phyloP scores from a whole-genome alignment of 2,888 invertebrate genomes.

The Stenodema calcarata region DNA sequence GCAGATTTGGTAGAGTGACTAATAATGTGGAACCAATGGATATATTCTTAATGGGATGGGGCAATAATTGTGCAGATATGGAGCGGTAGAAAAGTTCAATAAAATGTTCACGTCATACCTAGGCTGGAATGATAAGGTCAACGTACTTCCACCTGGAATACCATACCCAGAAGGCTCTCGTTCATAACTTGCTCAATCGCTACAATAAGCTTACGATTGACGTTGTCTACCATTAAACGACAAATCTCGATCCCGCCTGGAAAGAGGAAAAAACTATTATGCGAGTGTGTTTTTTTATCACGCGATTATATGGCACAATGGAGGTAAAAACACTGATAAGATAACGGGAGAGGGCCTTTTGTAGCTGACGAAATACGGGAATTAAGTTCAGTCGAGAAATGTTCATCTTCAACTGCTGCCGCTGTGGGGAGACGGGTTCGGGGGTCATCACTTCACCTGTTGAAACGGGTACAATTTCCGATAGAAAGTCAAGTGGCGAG shows the following conservation, averaged over 20 bases:
- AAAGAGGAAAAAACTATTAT: neutral
- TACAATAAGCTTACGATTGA: neutral
- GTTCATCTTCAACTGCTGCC: constrained; percentile 40
- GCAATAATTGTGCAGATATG: too few relatives aligned
- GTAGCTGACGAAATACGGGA: neutral
- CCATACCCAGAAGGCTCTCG: neutral
- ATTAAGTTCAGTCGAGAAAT: constrained; percentile 25
- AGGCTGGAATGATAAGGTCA: neutral
- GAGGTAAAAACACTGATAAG: constrained; percentile 26
- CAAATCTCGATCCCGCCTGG: neutral
- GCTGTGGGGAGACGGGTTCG: constrained; percentile 17
- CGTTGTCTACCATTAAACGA: neutral
- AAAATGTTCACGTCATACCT: too few relatives aligned
- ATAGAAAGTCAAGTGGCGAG: constrained; percentile 6
- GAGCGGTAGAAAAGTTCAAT: too few relatives aligned
- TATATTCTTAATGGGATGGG: too few relatives aligned
- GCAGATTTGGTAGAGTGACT: too few relatives aligned
- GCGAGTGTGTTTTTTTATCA: constrained; percentile 21
- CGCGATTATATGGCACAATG: constrained; percentile 14
- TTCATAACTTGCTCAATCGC: neutral
- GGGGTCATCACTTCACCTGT: neutral
- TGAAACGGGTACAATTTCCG: neutral
- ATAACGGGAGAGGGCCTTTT: neutral
- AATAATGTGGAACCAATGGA: too few relatives aligned
- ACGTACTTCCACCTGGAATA: neutral